These are phyloP conservation scores for Calosoma granatense DNA, from an alignment of 1,140 invertebrate species.

Conservation along the genomic window DNA sequence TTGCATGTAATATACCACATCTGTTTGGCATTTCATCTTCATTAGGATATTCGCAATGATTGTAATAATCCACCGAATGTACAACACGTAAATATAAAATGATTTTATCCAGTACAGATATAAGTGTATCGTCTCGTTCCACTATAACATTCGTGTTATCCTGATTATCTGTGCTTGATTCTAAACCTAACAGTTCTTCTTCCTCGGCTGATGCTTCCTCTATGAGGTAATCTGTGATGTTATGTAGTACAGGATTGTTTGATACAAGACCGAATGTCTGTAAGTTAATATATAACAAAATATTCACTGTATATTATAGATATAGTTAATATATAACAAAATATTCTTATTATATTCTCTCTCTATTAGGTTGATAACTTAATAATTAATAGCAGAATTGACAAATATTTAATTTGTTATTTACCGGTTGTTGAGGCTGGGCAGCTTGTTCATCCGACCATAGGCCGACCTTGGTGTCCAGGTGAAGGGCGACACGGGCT, in stretches of 20 bases:
- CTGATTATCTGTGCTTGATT: constrained; percentile 43
- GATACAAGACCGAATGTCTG: constrained; percentile 70
- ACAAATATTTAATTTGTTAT: constrained; percentile 7
- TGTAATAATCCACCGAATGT: constrained; percentile 98
- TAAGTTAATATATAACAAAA: too few relatives aligned
- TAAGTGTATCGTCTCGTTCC: constrained; percentile 67
- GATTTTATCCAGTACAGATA: constrained; percentile 64
- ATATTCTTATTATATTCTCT: background rate
- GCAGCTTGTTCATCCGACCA: constrained; percentile 51
- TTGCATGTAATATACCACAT: constrained; percentile 95
- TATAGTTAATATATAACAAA: constrained; percentile 11
- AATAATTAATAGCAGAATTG: constrained; percentile 1
- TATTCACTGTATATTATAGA: too few relatives aligned
- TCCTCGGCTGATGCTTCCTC: constrained; percentile 98
- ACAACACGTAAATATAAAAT: constrained; percentile 93
- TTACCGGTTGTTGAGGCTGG: constrained; percentile 10
- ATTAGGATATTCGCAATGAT: constrained; percentile 96
- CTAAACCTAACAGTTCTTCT: constrained; percentile 83
- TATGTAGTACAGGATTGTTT: constrained; percentile 90
- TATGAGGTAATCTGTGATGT: constrained; percentile 96
- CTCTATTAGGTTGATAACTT: too few relatives aligned
- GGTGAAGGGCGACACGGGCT: constrained; percentile 89
- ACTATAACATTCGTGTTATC: constrained; percentile 47
- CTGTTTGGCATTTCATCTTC: constrained; percentile 99
- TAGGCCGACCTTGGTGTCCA: constrained; percentile 75